Evolutionary conservation across 64 coral and sea anemone species (phyloP).

Genomic region (Cladopsammia gracilis): DNA sequence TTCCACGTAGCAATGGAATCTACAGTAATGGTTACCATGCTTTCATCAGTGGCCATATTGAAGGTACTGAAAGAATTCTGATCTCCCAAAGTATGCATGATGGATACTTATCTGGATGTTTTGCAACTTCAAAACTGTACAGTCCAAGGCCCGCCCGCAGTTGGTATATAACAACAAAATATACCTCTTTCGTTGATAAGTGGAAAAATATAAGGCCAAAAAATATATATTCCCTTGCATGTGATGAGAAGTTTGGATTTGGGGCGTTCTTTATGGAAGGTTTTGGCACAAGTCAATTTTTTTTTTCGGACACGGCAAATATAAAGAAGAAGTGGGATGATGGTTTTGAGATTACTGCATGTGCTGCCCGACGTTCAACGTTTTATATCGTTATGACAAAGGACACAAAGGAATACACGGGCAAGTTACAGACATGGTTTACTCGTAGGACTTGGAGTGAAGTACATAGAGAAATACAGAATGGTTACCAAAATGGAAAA

Average conservation of each 20-base stretch:
- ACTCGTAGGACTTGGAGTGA: not conserved
- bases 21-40: no score
- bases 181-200: not conserved
- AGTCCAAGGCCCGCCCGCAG: not conserved
- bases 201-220: no score
- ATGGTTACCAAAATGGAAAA: not conserved
- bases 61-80: not conserved
- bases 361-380: not conserved
- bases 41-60: no score
- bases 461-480: not conserved
- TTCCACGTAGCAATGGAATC: no score
- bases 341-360: not conserved
- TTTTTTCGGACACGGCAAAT: not conserved
- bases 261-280: not conserved
- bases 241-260: constrained; percentile 13
- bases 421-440: not conserved
- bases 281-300: constrained; percentile 2
- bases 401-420: constrained; percentile 7
- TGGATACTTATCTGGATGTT: not conserved
- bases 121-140: not conserved
- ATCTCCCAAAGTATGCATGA: not conserved
- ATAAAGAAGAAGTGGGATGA: not conserved
- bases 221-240: constrained; percentile 13
- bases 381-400: constrained; percentile 27
- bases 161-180: not conserved